These are phyloP conservation scores for Hipparchia semele DNA, from an alignment of 2,888 invertebrate genomes.

Conservation along the genomic window DNA sequence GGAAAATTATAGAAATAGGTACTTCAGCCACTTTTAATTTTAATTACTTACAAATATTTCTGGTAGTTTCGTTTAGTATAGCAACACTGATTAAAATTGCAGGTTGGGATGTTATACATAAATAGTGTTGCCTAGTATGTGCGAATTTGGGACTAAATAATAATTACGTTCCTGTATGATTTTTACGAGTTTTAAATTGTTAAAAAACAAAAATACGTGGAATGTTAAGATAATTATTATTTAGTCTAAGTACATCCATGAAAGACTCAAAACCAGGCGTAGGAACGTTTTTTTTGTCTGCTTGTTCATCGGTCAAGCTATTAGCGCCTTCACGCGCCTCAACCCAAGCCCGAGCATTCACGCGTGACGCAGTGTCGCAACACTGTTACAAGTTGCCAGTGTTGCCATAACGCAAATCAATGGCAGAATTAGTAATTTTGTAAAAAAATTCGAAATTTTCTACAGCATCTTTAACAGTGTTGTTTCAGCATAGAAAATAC, in stretches of 20 bases:
- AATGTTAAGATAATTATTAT: slow-evolving; percentile 27
- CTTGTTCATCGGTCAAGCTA: slow-evolving; percentile 34
- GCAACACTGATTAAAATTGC: slow-evolving; percentile 38
- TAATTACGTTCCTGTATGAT: not conserved
- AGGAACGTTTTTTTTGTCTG: slow-evolving; percentile 18
- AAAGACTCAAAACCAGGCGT: slow-evolving; percentile 15
- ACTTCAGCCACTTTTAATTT: not conserved
- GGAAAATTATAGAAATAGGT: not conserved
- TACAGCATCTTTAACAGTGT: slow-evolving; percentile 34
- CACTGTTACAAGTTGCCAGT: slow-evolving; percentile 42
- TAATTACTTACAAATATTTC: slow-evolving; percentile 11
- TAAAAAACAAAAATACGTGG: not conserved
- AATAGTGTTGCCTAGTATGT: slow-evolving; percentile 39
- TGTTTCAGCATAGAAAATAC: slow-evolving; percentile 42
- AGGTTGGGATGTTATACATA: slow-evolving; percentile 35
- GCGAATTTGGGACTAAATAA: slow-evolving; percentile 33
- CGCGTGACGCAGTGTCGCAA: slow-evolving; percentile 72
- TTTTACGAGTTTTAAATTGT: not conserved
- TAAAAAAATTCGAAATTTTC: not conserved
- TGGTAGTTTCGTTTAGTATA: slow-evolving; percentile 27
- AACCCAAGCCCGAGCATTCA: slow-evolving; percentile 83
- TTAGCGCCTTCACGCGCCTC: slow-evolving; percentile 56
- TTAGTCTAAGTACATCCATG: slow-evolving; percentile 36
- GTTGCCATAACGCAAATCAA: slow-evolving; percentile 34
- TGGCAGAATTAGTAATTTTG: slow-evolving; percentile 1